phyloP scores from a whole-genome alignment of 2,888 invertebrate species.

The Baccha elongata region DNA sequence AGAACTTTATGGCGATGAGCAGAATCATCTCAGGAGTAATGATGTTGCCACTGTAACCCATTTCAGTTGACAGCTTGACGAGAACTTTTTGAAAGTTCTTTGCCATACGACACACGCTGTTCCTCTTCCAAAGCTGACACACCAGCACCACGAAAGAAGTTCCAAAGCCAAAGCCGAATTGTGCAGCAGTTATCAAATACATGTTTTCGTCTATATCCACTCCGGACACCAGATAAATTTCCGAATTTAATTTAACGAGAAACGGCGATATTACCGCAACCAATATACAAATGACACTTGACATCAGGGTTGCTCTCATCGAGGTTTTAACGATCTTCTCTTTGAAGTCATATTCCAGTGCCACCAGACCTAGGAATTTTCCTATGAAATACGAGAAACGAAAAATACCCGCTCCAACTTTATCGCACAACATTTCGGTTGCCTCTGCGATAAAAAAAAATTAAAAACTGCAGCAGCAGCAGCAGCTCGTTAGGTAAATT shows the following conservation, averaged over 20 bases:
- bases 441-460: background rate
- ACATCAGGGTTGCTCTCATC: slow-evolving; percentile 19
- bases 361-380: slow-evolving; percentile 44
- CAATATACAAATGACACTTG: slow-evolving; percentile 39
- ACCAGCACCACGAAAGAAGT: slow-evolving; percentile 72
- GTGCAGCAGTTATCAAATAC: slow-evolving; percentile 54
- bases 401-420: slow-evolving; percentile 40
- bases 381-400: slow-evolving; percentile 32
- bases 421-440: slow-evolving; percentile 43
- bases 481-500: slow-evolving; percentile 20
- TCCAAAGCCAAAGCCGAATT: slow-evolving; percentile 54
- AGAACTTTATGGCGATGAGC: slow-evolving; percentile 74
- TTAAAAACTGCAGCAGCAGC: background rate
- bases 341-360: slow-evolving; percentile 42
- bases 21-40: slow-evolving; percentile 44
- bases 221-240: slow-evolving; percentile 43
- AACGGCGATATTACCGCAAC: slow-evolving; percentile 46
- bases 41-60: slow-evolving; percentile 27
- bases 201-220: slow-evolving; percentile 51
- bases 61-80: slow-evolving; percentile 34
- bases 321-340: slow-evolving; percentile 31
- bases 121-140: slow-evolving; percentile 71
- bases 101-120: slow-evolving; percentile 16
- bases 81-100: slow-evolving; percentile 37
- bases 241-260: slow-evolving; percentile 36